Evolutionary conservation across 1,140 invertebrate species (phyloP).

Genomic region (Heliconius congener): DNA sequence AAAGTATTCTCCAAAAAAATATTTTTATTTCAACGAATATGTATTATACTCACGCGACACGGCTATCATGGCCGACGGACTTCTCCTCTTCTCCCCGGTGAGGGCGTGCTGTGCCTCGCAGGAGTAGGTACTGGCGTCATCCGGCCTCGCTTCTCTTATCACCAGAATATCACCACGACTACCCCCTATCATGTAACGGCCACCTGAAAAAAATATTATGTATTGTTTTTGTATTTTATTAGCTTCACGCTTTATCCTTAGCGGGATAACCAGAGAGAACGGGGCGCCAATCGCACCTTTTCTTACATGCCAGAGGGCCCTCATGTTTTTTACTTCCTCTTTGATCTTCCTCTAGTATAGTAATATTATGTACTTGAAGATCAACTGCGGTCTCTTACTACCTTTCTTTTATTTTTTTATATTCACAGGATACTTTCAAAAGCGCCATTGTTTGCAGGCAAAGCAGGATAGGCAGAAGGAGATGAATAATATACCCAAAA

Average conservation of each 20-base stretch:
- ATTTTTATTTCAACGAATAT: not conserved
- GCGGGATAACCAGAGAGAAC: not conserved
- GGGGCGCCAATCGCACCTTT: not conserved
- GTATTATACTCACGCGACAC: conserved; percentile 82
- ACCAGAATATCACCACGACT: conserved; percentile 75
- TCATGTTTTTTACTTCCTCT: not conserved
- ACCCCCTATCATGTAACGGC: conserved; percentile 63
- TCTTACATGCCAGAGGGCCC: not conserved
- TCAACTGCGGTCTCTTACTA: no score
- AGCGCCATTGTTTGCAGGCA: no score
- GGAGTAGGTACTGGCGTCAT: conserved; percentile 84
- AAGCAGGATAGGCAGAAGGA: no score
- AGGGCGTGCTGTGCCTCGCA: conserved; percentile 86
- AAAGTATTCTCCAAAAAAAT: not conserved
- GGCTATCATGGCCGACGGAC: conserved; percentile 83
- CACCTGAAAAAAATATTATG: conserved; percentile 37
- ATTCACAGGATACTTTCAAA: no score
- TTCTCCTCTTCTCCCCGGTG: conserved; percentile 85
- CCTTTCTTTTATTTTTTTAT: no score
- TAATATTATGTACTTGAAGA: not conserved
- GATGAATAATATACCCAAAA: no score
- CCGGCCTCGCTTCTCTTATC: conserved; percentile 83
- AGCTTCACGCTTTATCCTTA: not conserved
- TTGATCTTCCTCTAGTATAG: not conserved
- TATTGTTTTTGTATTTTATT: not conserved